Evolutionary conservation across 1,140 invertebrate genomes (phyloP), one percentile per base, ranked within the genome.

Genomic region (Aphaenogaster ashmeadi): DNA sequence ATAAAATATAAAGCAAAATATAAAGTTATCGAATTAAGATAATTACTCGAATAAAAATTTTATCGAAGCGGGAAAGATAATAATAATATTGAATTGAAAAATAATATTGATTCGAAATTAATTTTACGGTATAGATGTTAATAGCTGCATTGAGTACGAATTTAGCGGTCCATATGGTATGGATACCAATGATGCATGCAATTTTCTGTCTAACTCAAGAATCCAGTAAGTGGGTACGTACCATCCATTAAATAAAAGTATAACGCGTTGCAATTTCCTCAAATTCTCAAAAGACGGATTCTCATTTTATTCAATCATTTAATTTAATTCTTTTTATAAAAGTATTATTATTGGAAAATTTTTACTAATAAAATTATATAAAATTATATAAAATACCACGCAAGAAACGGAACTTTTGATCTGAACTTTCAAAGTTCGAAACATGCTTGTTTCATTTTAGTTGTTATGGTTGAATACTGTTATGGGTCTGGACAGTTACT

Each of bases 131-230:
- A 1, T 27, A 95, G 95, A 95, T 95, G 88, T 89, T 95, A 60
- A 89, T 95, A 9, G 86, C 95, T 15, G 94, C 94, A 15, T 91
- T 95, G 79, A 92, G 93, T 13, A 94, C 95, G 1, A 95, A 95
- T 90, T 90, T 95, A 60, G 72, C 93, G 21, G 94, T 90, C 1
- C 91, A 87, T 33, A 91, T 92, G 1, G 89, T 96, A 87, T 96
- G 95, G 95, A 90, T 93, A 66, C 95, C 95, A 38, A 75, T 96
- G 2, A 92, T 95, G 91, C 90, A 94, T 33, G 88, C 89, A 5
- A 91, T 95, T 21, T 89, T 79, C 60, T 94, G 92, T 71, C 74
- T 95, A 52, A 96, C 94, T 36, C 89, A 93, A 83, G 93, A 95
- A 90, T 95, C 95, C 3, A 94, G 92, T 79, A 94, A 92, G 93